Base-by-base conservation (phyloP, 1,140 invertebrate species). In the Monomorium pharaonis region DNA sequence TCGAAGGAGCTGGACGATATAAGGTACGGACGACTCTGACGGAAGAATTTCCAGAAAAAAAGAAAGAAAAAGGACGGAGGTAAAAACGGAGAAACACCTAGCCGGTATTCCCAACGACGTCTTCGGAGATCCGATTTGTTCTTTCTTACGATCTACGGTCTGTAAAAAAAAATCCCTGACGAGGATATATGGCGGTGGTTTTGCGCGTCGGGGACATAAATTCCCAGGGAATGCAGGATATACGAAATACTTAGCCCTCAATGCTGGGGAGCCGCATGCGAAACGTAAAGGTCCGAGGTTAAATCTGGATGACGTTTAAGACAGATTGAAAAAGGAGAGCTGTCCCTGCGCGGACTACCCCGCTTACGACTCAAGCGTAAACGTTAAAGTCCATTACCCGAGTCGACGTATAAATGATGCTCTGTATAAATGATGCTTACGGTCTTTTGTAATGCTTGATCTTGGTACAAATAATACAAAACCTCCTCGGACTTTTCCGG, bases 211-310 rank as follows among this genome's bases (percentile, higher is more conserved):
- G 58, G 2, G 12, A 58, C 67, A 69, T 80, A 60, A 83, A 83
- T 83, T 74, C 24, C 27, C 16, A 6, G 6, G 51, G 18, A 44
- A 21, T 70, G 44, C 49, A 3, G 3, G 33, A 47, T 58, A 37
- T 21, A 74, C 78, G 24, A 74, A 72, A 74, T 60, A 58, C 37
- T 83, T 72, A 56, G 69, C 44, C 42, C n/a, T 30, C n/a, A 12
- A 10, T 62, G 3, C 18, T 6, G 16, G 30, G 49, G 3, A 27
- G 14, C 6, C 7, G 10, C 24, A 27, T 24, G 27, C 3, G 18
- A n/a, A 27, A 37, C 47, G 9, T 69, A 69, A 80, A 80, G 14
- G 0, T 51, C 44, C 18, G 6, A 21, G 6, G 24, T 51, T 33
- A 51, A 80, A 69, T 69, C 27, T 37, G 27, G 14, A 10, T 33